These are phyloP conservation scores for Eulimnadia texana DNA, from an alignment of 1,140 invertebrate species.

Conservation along the genomic window DNA sequence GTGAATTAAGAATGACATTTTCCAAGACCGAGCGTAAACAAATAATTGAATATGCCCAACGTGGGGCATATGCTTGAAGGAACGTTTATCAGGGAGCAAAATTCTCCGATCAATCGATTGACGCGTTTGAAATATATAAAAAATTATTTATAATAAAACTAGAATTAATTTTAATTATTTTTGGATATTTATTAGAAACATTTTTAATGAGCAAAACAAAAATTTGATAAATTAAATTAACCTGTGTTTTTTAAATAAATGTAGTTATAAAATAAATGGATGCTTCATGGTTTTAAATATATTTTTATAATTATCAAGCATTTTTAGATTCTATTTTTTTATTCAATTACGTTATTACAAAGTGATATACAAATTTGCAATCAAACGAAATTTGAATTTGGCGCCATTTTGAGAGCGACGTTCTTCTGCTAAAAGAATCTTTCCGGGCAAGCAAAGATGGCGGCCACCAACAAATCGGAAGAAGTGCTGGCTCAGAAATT, in stretches of 20 bases:
- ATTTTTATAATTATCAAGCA: not conserved
- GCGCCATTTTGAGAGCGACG: not conserved
- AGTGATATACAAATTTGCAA: no score
- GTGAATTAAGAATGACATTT: no score
- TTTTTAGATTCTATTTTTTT: not conserved
- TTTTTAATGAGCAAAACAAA: no score
- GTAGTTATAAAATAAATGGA: not conserved
- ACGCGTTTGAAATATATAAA: no score
- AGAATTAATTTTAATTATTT: no score
- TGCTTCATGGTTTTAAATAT: not conserved
- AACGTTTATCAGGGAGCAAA: no score
- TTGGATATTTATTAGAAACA: no score
- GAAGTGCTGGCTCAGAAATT: slow-evolving; percentile 34
- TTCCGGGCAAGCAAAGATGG: slow-evolving; percentile 6
- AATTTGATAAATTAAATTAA: not conserved
- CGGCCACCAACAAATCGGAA: slow-evolving; percentile 28
- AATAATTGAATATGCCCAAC: no score
- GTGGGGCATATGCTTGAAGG: no score
- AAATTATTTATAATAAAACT: no score
- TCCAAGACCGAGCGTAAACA: no score
- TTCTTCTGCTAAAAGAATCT: not conserved
- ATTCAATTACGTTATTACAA: not conserved
- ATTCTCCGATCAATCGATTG: no score
- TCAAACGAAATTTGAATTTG: not conserved
- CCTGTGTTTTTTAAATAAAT: not conserved